These are phyloP conservation scores for Illadopsis cleaveri DNA, from an alignment of 2,113 vertebrate genomes.

Conservation along the genomic window DNA sequence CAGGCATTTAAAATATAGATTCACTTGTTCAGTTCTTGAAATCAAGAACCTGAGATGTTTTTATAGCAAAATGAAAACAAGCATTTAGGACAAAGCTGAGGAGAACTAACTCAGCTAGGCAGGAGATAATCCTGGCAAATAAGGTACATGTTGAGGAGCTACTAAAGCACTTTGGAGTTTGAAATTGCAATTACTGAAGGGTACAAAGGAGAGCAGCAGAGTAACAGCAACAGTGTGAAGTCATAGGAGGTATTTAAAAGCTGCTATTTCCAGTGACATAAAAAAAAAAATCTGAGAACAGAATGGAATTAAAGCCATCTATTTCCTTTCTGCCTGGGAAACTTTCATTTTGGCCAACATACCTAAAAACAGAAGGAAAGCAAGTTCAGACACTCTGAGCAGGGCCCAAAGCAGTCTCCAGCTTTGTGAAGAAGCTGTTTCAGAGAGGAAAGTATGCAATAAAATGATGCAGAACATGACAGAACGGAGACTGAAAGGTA, in stretches of 20 bases:
- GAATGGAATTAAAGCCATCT: background rate
- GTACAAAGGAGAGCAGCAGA: background rate
- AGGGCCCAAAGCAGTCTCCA: background rate
- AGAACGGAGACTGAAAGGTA: background rate
- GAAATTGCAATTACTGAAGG: background rate
- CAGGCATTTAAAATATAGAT: background rate
- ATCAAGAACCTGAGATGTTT: background rate
- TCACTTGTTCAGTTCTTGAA: background rate
- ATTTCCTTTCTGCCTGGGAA: background rate
- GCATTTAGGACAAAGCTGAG: background rate
- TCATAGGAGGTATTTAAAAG: background rate
- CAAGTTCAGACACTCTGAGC: background rate
- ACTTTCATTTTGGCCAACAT: background rate
- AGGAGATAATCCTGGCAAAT: background rate
- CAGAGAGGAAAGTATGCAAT: background rate
- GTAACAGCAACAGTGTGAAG: background rate
- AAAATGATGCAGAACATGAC: background rate
- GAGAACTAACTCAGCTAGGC: background rate
- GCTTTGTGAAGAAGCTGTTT: background rate
- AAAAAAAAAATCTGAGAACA: background rate
- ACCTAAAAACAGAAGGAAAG: background rate
- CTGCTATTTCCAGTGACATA: background rate
- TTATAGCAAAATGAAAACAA: background rate
- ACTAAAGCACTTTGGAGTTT: background rate
- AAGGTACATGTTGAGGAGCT: background rate